Evolutionary conservation across 2,888 invertebrate genomes (phyloP).

Genomic region (Dryococelus australis): DNA sequence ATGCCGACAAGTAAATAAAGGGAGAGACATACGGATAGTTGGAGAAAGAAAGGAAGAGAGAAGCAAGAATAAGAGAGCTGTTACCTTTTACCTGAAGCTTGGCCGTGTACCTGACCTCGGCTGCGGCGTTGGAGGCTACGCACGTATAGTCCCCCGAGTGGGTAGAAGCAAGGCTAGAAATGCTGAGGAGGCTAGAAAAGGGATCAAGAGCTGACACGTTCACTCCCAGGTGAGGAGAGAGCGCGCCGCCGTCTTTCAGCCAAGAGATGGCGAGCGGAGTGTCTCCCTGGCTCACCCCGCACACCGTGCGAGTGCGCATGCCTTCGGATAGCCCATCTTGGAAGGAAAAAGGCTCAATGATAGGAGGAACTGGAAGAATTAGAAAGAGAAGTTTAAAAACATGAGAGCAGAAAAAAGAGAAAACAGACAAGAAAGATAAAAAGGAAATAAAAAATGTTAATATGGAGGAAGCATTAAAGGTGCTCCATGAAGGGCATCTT

Average conservation of each 20-base stretch:
- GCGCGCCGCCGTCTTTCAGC: conserved; percentile 80
- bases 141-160: conserved; percentile 82
- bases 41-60: conserved; percentile 28
- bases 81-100: conserved; percentile 84
- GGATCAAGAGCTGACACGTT: conserved; percentile 77
- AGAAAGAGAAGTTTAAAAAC: conserved; percentile 64
- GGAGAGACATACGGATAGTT: neutral
- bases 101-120: conserved; percentile 81
- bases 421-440: conserved; percentile 47
- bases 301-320: conserved; percentile 82
- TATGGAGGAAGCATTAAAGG: conserved; percentile 51
- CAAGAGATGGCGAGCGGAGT: conserved; percentile 80
- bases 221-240: conserved; percentile 71
- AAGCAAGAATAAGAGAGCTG: conserved; percentile 47
- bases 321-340: conserved; percentile 83
- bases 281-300: conserved; percentile 82
- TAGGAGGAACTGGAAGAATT: conserved; percentile 77
- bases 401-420: conserved; percentile 66
- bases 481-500: too few species aligned
- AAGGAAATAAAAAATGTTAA: conserved; percentile 52
- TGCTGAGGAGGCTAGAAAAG: conserved; percentile 79
- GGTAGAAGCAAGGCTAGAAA: conserved; percentile 76
- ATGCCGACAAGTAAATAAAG: conserved; percentile 40
- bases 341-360: conserved; percentile 85
- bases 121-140: conserved; percentile 79